Conservation (phyloP, 2,888 invertebrate genomes). For the Steromphala cineraria region DNA sequence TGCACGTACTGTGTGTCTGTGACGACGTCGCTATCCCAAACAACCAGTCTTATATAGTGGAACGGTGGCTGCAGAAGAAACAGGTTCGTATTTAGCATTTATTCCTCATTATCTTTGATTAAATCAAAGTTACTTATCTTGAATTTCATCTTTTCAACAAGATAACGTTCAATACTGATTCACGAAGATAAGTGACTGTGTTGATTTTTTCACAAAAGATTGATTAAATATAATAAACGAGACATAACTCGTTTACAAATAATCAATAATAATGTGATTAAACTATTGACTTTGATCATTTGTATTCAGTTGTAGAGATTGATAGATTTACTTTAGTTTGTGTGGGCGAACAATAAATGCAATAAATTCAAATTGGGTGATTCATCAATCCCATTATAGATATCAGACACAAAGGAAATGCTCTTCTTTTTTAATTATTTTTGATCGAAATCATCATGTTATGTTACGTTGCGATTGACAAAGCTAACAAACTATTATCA, state of each 20-base stretch:
- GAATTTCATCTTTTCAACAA: background rate
- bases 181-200: too few species aligned
- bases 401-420: too few species aligned
- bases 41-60: conserved; percentile 74
- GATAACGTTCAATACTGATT: background rate
- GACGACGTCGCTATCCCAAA: conserved; percentile 74
- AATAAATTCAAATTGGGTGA: too few species aligned
- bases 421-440: too few species aligned
- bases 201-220: too few species aligned
- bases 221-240: background rate
- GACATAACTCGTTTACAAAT: background rate
- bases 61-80: conserved; percentile 72
- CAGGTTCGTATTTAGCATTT: conserved; percentile 58
- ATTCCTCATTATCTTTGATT: background rate
- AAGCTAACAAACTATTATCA: too few species aligned
- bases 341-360: background rate
- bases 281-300: background rate
- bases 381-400: too few species aligned
- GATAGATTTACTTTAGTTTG: background rate
- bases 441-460: too few species aligned
- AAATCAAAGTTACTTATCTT: background rate
- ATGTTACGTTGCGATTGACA: too few species aligned
- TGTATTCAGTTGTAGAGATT: background rate
- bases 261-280: background rate
- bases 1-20: conserved; percentile 74